A percentile compares a stretch with the other conserved stretches of the same genome.
Conservation (phyloP, 1,140 invertebrate species). For the Drosophila teissieri region DNA sequence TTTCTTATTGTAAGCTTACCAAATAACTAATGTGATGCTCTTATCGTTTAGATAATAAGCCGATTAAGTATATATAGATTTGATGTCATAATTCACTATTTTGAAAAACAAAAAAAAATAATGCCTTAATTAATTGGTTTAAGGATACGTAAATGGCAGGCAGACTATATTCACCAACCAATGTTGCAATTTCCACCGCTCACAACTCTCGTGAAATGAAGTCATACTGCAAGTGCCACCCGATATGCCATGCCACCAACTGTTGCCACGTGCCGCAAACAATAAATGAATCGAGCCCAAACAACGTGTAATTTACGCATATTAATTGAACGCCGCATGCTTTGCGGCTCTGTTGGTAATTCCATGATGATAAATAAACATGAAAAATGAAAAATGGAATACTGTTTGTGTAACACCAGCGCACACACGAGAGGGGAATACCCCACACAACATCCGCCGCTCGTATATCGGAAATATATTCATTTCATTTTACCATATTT, state of each 20-base stretch:
- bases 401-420: slow-evolving; percentile 23
- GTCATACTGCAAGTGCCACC: slow-evolving; percentile 1
- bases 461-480: slow-evolving; percentile 6
- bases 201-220: not conserved
- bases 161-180: not conserved
- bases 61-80: no score
- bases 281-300: slow-evolving; percentile 53
- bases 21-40: no score
- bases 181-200: slow-evolving; percentile 1
- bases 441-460: slow-evolving; percentile 21
- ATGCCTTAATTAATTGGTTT: no score
- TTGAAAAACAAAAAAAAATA: no score
- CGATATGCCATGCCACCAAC: slow-evolving; percentile 16
- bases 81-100: no score
- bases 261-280: slow-evolving; percentile 46
- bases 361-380: slow-evolving; percentile 55
- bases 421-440: not conserved
- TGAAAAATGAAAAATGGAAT: slow-evolving; percentile 42
- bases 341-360: slow-evolving; percentile 45
- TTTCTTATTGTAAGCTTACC: no score
- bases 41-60: no score
- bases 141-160: no score
- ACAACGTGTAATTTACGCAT: slow-evolving; percentile 62
- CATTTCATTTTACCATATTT: slow-evolving; percentile 58
- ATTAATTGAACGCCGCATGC: slow-evolving; percentile 60